Evolutionary conservation across 2,888 invertebrate genomes (phyloP).

Genomic region (Ecliptopera silaceata): DNA sequence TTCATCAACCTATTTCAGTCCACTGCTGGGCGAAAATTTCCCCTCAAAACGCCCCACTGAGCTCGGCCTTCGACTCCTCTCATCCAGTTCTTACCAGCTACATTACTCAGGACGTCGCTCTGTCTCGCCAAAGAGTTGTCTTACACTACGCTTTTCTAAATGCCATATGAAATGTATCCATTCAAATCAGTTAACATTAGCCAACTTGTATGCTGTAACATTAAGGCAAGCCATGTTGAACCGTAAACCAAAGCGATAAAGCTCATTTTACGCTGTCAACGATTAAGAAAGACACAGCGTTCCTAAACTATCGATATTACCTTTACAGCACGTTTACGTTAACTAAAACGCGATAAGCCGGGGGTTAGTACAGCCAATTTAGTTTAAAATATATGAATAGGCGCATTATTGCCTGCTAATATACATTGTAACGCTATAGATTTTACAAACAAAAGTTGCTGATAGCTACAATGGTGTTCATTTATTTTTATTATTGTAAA

Average conservation of each 20-base stretch:
- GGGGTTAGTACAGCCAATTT: constrained; percentile 56
- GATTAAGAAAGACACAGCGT: constrained; percentile 7
- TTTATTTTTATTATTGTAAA: not conserved
- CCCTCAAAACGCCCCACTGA: no score
- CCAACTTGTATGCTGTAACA: not conserved
- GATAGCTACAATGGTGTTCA: constrained; percentile 7
- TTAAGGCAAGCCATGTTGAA: not conserved
- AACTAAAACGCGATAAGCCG: constrained; percentile 52
- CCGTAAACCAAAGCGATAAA: not conserved
- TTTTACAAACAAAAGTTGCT: constrained; percentile 22
- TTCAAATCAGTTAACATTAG: no score
- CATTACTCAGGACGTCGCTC: no score
- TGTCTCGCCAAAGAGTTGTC: no score
- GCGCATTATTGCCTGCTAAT: constrained; percentile 45
- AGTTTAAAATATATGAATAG: constrained; percentile 55
- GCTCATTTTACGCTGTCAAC: constrained; percentile 6
- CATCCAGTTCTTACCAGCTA: no score
- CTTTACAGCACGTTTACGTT: constrained; percentile 54
- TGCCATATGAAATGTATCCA: no score
- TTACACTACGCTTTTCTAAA: no score
- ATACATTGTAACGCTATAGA: constrained; percentile 33
- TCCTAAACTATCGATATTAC: constrained; percentile 60
- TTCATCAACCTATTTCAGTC: no score
- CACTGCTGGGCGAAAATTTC: no score
- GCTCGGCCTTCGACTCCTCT: no score